Evolutionary conservation across 2,888 invertebrate genomes (phyloP).

Genomic region (Cyclophora albipunctata): DNA sequence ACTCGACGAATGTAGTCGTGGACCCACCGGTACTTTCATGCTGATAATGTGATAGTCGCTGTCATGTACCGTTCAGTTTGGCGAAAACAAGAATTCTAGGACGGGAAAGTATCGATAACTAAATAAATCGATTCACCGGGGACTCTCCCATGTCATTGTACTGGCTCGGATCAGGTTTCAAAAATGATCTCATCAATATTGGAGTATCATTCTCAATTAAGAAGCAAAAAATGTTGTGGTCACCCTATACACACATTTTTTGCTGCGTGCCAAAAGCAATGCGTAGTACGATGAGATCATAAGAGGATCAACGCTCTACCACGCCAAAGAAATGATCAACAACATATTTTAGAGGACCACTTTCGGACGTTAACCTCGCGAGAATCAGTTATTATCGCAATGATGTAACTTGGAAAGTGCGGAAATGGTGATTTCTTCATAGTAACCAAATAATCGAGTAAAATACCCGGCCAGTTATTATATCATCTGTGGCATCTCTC

Average conservation of each 20-base stretch:
- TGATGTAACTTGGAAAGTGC: conserved; percentile 72
- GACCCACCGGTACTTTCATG: conserved; percentile 62
- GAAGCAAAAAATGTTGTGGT: conserved; percentile 19
- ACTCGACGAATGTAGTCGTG: conserved; percentile 34
- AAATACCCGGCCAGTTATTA: conserved; percentile 52
- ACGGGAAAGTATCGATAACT: conserved; percentile 48
- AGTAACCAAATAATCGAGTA: conserved; percentile 22
- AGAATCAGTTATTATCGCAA: conserved; percentile 44
- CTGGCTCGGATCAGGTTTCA: not conserved
- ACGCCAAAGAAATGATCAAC: conserved; percentile 58
- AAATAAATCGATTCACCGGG: conserved; percentile 4
- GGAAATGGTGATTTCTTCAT: conserved; percentile 63
- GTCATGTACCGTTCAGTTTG: conserved; percentile 42
- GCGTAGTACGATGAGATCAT: conserved; percentile 64
- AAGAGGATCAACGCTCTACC: conserved; percentile 66
- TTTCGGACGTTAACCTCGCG: conserved; percentile 56
- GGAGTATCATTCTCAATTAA: conserved; percentile 8
- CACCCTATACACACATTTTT: conserved; percentile 19
- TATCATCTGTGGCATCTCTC: conserved; percentile 58
- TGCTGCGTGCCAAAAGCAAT: conserved; percentile 23
- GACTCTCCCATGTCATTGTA: not conserved
- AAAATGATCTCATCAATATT: conserved; percentile 10
- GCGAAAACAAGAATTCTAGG: conserved; percentile 42
- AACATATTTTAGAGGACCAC: conserved; percentile 41
- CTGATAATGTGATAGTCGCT: conserved; percentile 14